Evolutionary conservation across 2,888 invertebrate species (phyloP).

Genomic region (Ochropleura leucogaster): DNA sequence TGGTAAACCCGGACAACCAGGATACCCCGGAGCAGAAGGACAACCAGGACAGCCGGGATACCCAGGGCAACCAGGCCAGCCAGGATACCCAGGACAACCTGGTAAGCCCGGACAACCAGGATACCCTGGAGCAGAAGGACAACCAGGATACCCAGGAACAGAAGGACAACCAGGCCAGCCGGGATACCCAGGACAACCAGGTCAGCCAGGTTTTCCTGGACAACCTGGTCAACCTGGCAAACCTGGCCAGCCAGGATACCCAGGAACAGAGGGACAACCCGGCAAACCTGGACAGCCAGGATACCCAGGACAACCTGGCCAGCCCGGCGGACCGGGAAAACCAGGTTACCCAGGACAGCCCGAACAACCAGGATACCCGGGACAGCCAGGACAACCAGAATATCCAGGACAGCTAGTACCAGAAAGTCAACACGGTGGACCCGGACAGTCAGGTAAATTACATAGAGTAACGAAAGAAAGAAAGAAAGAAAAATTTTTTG

Average conservation of each 20-base stretch:
- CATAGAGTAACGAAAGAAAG: too few relatives aligned
- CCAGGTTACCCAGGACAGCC: constrained; percentile 31
- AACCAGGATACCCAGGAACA: constrained; percentile 68
- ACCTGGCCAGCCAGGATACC: constrained; percentile 67
- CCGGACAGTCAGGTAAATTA: too few relatives aligned
- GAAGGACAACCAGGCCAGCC: constrained; percentile 62
- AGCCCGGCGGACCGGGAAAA: constrained; percentile 16
- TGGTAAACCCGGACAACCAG: constrained; percentile 85
- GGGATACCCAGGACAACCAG: constrained; percentile 64
- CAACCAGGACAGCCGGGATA: constrained; percentile 73
- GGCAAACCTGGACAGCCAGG: constrained; percentile 52
- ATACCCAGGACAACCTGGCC: constrained; percentile 63
- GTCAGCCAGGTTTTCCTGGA: constrained; percentile 61
- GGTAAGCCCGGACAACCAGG: constrained; percentile 61
- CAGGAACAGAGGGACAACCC: constrained; percentile 55
- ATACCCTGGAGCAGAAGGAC: constrained; percentile 66
- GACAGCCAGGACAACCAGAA: background rate
- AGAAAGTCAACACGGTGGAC: background rate
- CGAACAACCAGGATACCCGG: background rate
- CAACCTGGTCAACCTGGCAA: constrained; percentile 65
- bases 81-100: constrained; percentile 69
- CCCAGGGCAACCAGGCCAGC: constrained; percentile 66
- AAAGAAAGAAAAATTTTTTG: too few relatives aligned
- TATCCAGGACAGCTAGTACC: background rate
- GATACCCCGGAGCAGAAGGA: constrained; percentile 62